Evolutionary conservation across 2,797 vertebrate genomes (phyloP), one percentile per base, ranked within the genome.

Genomic region (Astyanax mexicanus): DNA sequence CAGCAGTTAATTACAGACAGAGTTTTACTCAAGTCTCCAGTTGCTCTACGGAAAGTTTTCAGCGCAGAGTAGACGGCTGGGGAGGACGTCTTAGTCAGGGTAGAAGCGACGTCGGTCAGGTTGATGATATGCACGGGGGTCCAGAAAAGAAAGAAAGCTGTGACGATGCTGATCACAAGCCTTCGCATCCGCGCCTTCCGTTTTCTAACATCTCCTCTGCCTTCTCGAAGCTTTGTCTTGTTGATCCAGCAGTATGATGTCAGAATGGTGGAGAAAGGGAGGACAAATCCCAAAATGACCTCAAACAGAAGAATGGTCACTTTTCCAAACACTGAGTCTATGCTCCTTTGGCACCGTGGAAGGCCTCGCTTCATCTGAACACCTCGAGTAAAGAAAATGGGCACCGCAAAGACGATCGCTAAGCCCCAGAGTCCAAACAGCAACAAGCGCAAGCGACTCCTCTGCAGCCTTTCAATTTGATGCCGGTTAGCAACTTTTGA

Each of bases 131-230:
- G 83, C 11, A 74, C 72, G 8, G 86, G 84, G 6, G 70, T 77
- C 86, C 86, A 88, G 52, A 83, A 78, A 15, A 84, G 0, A 55
- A 85, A 75, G 54, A 88, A 88, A 8, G 69, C 40, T 6, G 70
- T 25, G 51, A 87, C 77, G 8, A 88, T 79, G 68, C 82, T 82
- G 23, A 71, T 72, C 49, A 87, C 81, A 8, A 87, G 77, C 37
- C 57, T 73, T 4, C 32, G 66, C 42, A 84, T 58, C 54, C 78
- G 77, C 3, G 17, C 62, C n/a, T 61, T 78, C 2, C 29, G 66
- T 52, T 12, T 40, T 40, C 13, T 23, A n/a, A n/a, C n/a, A n/a
- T 32, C 44, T 1, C 4, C 66, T 29, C 40, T 47, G 5, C 51
- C 51, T 38, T 51, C 37, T 47, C 61, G 37, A 1, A 51, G 72